A percentile compares a stretch with the other conserved stretches of the same genome.
Conservation (phyloP, 1,140 invertebrate species). For the Tenebrio molitor region DNA sequence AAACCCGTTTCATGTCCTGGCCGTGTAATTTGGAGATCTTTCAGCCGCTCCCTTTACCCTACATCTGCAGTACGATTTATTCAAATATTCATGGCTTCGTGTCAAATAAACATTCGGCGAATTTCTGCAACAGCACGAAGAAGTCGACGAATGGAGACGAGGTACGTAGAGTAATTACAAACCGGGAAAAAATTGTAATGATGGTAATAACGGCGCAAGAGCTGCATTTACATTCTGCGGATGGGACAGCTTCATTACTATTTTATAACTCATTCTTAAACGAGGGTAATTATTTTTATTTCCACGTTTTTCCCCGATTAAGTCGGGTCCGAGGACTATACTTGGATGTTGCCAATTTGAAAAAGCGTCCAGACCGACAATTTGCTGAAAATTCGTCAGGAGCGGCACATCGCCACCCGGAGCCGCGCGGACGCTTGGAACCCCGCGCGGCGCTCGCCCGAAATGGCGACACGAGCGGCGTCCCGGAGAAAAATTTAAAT, state of each 20-base stretch:
- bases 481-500: conserved; percentile 46
- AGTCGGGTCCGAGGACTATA: conserved; percentile 6
- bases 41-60: conserved; percentile 4
- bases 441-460: background rate
- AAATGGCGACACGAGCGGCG: no score
- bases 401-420: no score
- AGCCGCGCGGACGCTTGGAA: no score
- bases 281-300: conserved; percentile 14
- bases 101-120: conserved; percentile 35
- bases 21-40: conserved; percentile 30
- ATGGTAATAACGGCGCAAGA: conserved; percentile 27
- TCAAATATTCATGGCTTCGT: conserved; percentile 34
- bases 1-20: conserved; percentile 11
- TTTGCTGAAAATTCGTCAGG: conserved; percentile 6
- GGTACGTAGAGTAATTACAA: conserved; percentile 18
- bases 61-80: conserved; percentile 31
- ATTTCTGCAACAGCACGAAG: conserved; percentile 2
- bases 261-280: conserved; percentile 24
- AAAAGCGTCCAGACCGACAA: background rate
- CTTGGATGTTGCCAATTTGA: conserved; percentile 1
- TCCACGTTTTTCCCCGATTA: background rate
- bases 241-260: conserved; percentile 28
- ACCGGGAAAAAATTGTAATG: conserved; percentile 15
- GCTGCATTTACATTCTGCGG: conserved; percentile 18
- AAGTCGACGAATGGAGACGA: conserved; percentile 18